Evolutionary conservation across 2,797 vertebrate genomes (phyloP), one percentile per base, ranked within the genome.

Genomic region (Aeoliscus strigatus): DNA sequence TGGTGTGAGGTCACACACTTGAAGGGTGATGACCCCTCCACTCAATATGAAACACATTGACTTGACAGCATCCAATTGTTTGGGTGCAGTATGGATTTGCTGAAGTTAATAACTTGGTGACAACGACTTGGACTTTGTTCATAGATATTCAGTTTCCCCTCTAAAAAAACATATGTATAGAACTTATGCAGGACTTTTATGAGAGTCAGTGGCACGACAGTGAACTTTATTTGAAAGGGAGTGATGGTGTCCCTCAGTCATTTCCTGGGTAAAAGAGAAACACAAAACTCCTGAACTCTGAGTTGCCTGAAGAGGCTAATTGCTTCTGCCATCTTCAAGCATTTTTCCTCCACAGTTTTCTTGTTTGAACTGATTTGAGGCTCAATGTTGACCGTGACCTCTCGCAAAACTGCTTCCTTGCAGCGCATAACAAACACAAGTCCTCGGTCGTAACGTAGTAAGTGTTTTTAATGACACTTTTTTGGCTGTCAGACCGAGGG

Each of bases 221-320:
- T 70, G 54, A 79, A 72, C 60, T 64, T 61, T 37, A 62, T 74
- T 60, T 70, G 47, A 73, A 58, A 59, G 23, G 60, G 35, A 51
- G 44, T 55, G 35, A 60, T 49, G 29, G 30, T 24, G 53, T 52
- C 66, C 18, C 46, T 57, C 17, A 29, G 49, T 57, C 33, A 53
- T 14, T 52, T 49, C 57, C 40, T 51, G 48, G 47, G 17, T 60
- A 27, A 75, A 64, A 14, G 56, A 61, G 62, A 62, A 68, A 77
- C 32, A 39, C 46, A 61, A 77, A 66, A 69, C 64, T 41, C 2
- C 53, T 79, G 71, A 80, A 77, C 75, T 76, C 57, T 1, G 23
- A 43, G 51, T 59, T 64, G 63, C 59, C 68, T 9, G 32, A 52
- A 28, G 58, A 75, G 58, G 53, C 51, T 73, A 71, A 73, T 68